phyloP scores from a whole-genome alignment of 2,888 invertebrate species.

The Corbicula japonica region DNA sequence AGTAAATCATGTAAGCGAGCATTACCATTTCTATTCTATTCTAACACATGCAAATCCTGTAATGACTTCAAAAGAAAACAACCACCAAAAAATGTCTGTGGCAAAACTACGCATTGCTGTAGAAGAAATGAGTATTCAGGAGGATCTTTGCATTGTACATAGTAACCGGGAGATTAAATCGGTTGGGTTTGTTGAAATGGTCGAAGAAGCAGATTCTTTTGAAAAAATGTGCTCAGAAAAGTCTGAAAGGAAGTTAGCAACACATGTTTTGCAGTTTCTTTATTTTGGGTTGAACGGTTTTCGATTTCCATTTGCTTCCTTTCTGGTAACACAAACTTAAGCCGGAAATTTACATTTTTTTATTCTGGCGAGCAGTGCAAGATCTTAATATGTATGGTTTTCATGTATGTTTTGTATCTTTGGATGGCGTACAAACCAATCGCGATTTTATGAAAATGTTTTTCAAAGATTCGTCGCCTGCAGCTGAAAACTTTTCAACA shows the following conservation, averaged over 20 bases:
- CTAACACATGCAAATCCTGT: neutral
- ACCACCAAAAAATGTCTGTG: neutral
- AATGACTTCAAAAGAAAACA: neutral
- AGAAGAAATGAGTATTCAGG: constrained; percentile 14
- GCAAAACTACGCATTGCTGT: neutral
- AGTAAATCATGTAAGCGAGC: neutral
- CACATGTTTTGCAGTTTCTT: constrained; percentile 48
- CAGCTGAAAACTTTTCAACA: neutral
- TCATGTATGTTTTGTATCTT: constrained; percentile 7
- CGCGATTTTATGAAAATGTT: constrained; percentile 34
- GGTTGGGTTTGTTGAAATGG: constrained; percentile 17
- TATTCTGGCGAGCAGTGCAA: constrained; percentile 33
- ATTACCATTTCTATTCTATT: neutral
- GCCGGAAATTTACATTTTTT: constrained; percentile 26
- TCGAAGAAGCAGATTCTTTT: constrained; percentile 11
- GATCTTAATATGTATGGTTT: neutral
- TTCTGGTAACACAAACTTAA: constrained; percentile 14
- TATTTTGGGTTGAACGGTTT: constrained; percentile 48
- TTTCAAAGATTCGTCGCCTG: neutral
- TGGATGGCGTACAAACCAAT: constrained; percentile 47
- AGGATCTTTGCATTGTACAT: constrained; percentile 2
- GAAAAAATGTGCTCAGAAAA: constrained; percentile 3
- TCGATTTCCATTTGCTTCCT: constrained; percentile 52
- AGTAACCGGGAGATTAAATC: constrained; percentile 1
- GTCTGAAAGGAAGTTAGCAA: constrained; percentile 20